Percentiles rank a stretch among this genome's conserved stretches.
Conservation (phyloP, 1,140 invertebrate species). For the Tetragonula clypearis region DNA sequence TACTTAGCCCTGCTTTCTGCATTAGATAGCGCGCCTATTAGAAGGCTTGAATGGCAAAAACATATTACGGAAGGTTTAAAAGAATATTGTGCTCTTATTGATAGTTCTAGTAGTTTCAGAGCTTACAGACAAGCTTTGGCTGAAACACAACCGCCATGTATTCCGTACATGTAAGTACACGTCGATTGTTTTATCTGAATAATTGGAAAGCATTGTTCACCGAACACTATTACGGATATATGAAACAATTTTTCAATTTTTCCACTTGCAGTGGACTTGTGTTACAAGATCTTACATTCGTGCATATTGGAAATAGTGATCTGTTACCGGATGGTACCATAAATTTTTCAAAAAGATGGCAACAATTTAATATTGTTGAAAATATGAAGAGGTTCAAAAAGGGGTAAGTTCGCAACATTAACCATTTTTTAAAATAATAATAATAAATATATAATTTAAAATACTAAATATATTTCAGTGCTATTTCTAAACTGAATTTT, state of each 20-base stretch:
- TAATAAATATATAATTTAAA: too few relatives aligned
- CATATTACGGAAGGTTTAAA: conserved; percentile 95
- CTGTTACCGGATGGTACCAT: conserved; percentile 92
- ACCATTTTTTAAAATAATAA: not conserved
- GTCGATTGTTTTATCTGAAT: conserved; percentile 1
- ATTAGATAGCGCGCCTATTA: conserved; percentile 97
- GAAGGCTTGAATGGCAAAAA: conserved; percentile 97
- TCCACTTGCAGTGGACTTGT: conserved; percentile 93
- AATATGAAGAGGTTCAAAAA: conserved; percentile 98
- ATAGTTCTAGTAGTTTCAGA: conserved; percentile 97
- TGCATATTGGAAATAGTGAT: conserved; percentile 98
- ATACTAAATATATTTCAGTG: conserved; percentile 1
- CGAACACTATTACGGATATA: not conserved
- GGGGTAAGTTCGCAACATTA: conserved; percentile 84
- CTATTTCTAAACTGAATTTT: conserved; percentile 10
- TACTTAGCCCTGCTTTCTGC: conserved; percentile 98
- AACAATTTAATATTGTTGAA: conserved; percentile 98
- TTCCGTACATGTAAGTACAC: conserved; percentile 96
- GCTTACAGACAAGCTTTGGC: conserved; percentile 96
- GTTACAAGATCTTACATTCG: conserved; percentile 99
- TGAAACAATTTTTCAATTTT: not conserved
- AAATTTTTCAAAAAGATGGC: conserved; percentile 99
- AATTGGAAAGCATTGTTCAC: not conserved
- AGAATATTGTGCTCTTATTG: conserved; percentile 97
- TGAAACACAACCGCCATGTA: conserved; percentile 97